Base-by-base conservation (phyloP, 1,140 invertebrate species). In the Lepidurus couesii region DNA sequence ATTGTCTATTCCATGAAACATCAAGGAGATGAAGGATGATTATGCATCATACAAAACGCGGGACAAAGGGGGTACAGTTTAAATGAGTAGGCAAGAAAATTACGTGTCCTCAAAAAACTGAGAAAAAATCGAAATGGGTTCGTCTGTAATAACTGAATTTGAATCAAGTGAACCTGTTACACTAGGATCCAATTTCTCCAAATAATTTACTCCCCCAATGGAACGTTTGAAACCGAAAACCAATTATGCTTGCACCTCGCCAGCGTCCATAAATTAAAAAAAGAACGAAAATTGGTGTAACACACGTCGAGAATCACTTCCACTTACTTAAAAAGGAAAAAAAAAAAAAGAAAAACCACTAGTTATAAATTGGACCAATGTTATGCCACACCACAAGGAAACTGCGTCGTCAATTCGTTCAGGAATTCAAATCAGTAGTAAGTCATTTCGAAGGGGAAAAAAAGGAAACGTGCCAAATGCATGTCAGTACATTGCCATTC, bases 21-120 rank as follows among this genome's bases (percentile, higher is more conserved):
- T 65, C 53, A 65, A 65, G n/a, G 53, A 65, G 53, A 65, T 65
- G 53, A 65, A 65, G 53, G 53, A 65, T 65, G 53, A 65, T 65
- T 65, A 65, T 16, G 53, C 53, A 65, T 65, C 53, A 65, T 65
- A 65, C 53, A 21, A 65, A 65, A 65, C 53, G 53, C 53, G 53
- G 53, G 21, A 21, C 16, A 16, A n/a, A 21, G 53, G 13, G 47
- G 53, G 53, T 21, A 65, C 53, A 13, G 16, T 65, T 65, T 21
- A 21, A 65, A 65, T 11, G 21, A 65, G 13, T n/a, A 65, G 53
- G 53, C 16, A 65, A 65, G 53, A 7, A 16, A 13, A 21, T 65
- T 65, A 34, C 34, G 53, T 65, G 16, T 65, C 21, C 53, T 65
- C 53, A 65, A 65, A 65, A 65, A 65, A 65, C 53, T 65, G 53